These are phyloP conservation scores for Shinisaurus crocodilurus DNA, from an alignment of 2,113 vertebrate genomes.

Conservation along the genomic window DNA sequence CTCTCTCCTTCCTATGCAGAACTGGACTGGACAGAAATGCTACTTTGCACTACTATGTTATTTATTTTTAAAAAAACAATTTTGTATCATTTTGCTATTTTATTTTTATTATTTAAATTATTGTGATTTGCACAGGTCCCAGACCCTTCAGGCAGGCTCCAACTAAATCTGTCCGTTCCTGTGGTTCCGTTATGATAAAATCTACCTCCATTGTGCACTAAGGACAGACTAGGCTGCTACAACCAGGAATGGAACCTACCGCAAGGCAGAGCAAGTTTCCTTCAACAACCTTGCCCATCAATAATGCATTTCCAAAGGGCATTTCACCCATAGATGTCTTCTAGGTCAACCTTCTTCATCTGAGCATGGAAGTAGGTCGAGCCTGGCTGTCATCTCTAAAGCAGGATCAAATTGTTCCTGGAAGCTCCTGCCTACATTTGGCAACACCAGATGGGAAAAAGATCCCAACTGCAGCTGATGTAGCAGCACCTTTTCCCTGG, in stretches of 20 bases:
- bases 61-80: not conserved
- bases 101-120: slow-evolving; percentile 1
- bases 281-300: not conserved
- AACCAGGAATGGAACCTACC: not conserved
- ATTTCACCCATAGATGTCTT: not conserved
- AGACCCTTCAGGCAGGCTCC: not conserved
- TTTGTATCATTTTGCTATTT: slow-evolving; percentile 25
- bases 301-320: not conserved
- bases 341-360: not conserved
- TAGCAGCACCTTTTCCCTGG: not conserved
- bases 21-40: not conserved
- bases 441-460: not conserved
- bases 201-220: not conserved
- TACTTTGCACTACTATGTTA: slow-evolving; percentile 18
- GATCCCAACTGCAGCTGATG: not conserved
- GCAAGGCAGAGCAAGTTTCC: not conserved
- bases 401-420: not conserved
- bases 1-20: not conserved
- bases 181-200: not conserved
- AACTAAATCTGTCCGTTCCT: not conserved
- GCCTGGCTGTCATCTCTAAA: not conserved
- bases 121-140: not conserved
- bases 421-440: not conserved
- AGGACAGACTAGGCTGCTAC: not conserved
- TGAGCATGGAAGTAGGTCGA: not conserved